These are phyloP conservation scores for Panagrolaimus sp. DNA, from an alignment of 1,140 invertebrate genomes.

Conservation along the genomic window DNA sequence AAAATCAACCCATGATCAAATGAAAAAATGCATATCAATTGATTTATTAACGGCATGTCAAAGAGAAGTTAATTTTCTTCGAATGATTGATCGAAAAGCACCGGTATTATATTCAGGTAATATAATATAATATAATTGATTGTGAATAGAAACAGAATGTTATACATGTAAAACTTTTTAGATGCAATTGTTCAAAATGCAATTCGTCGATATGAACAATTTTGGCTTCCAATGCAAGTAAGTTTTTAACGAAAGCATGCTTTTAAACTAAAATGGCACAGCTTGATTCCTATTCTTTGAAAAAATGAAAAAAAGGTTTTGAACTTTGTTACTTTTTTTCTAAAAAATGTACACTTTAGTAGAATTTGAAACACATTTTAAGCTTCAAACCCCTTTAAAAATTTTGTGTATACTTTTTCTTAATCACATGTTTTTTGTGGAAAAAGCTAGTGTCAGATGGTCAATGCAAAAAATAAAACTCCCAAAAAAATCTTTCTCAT, in stretches of 20 bases:
- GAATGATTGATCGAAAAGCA: conserved; percentile 57
- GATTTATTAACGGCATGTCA: conserved; percentile 48
- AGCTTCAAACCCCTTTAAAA: too few relatives aligned
- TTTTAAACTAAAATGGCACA: too few relatives aligned
- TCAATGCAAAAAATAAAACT: too few relatives aligned
- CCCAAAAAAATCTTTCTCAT: too few relatives aligned
- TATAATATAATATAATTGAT: too few relatives aligned
- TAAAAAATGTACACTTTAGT: too few relatives aligned
- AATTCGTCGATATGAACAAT: conserved; percentile 62
- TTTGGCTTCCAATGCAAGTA: conserved; percentile 62
- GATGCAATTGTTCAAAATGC: conserved; percentile 55
- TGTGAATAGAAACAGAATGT: too few relatives aligned
- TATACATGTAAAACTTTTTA: not conserved
- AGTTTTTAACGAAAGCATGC: not conserved
- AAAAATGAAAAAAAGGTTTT: conserved; percentile 12
- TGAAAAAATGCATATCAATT: conserved; percentile 15
- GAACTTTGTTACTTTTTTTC: conserved; percentile 4
- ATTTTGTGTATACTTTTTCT: too few relatives aligned
- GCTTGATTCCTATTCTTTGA: not conserved
- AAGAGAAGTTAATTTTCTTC: conserved; percentile 58
- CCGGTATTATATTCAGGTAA: conserved; percentile 53
- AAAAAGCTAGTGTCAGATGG: too few relatives aligned
- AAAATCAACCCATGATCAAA: conserved; percentile 11
- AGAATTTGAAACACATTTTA: not conserved
- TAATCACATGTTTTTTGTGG: too few relatives aligned